phyloP scores from a whole-genome alignment of 2,888 invertebrate species.

The Eupithecia exiguata region DNA sequence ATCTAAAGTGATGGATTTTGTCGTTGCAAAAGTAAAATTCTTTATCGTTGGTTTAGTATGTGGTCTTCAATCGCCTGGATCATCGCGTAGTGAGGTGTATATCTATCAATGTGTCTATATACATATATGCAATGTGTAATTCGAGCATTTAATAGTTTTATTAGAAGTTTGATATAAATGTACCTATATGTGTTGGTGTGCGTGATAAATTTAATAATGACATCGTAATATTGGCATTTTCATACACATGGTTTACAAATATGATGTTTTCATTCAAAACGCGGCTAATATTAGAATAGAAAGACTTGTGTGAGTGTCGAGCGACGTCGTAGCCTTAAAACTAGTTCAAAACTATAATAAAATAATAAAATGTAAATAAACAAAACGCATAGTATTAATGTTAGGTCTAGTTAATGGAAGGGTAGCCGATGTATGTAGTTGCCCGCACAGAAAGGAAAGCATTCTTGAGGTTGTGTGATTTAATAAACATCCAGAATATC shows the following conservation, averaged over 20 bases:
- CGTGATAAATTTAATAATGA: slow-evolving; percentile 60
- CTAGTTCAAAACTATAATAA: slow-evolving; percentile 82
- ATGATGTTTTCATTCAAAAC: slow-evolving; percentile 57
- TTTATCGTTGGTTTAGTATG: not conserved
- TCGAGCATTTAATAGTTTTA: slow-evolving; percentile 78
- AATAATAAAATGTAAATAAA: slow-evolving; percentile 72
- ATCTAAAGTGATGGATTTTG: not conserved
- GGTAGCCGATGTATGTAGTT: slow-evolving; percentile 66
- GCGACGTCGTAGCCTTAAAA: slow-evolving; percentile 82
- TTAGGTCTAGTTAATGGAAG: slow-evolving; percentile 66
- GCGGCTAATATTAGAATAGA: slow-evolving; percentile 71
- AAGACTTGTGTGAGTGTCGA: slow-evolving; percentile 74
- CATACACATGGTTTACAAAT: slow-evolving; percentile 58
- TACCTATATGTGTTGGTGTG: slow-evolving; percentile 73
- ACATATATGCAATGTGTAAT: slow-evolving; percentile 63
- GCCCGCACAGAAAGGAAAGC: slow-evolving; percentile 60
- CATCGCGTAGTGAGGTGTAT: slow-evolving; percentile 68
- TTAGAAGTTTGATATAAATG: slow-evolving; percentile 67
- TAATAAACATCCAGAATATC: not conserved
- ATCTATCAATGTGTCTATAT: slow-evolving; percentile 62
- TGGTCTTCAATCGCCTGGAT: slow-evolving; percentile 35
- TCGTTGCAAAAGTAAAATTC: not conserved
- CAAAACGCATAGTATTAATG: slow-evolving; percentile 72
- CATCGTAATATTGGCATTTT: slow-evolving; percentile 56
- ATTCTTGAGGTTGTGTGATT: slow-evolving; percentile 53